Base-by-base conservation (phyloP, 2,888 invertebrate species). In the Pseudococcus jackbeardsleyi region DNA sequence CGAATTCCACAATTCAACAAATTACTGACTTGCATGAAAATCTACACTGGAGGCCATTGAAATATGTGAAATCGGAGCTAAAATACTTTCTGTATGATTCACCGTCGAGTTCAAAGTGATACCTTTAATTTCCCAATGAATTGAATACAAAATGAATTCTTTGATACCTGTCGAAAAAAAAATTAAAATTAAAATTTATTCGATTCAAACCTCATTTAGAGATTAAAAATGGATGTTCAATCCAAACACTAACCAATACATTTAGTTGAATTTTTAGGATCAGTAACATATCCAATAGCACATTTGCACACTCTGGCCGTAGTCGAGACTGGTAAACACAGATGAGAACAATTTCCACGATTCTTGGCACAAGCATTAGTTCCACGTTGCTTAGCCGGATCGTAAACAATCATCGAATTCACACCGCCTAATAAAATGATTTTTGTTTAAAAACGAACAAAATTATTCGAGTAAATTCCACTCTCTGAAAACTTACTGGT, bases 21-120 rank as follows among this genome's bases (percentile, higher is more conserved):
- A 33, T 33, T 33, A 72, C 87, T 89, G 86, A 91, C 93, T 92
- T 17, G 94, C 94, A 91, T 95, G 92, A 90, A 94, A 95, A 91
- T 96, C 97, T 84, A 97, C 94, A 59, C 95, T 94, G 68, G 95
- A 94, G 0, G 97, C 96, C 92, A 95, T 93, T 19, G 95, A 94
- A 88, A 96, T 94, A 89, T 94, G 93, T 15, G 95, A 95, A 89
- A 96, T 94, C 0, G 95, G 95, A 17, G 94, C 94, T 22, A 96
- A 91, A 0, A 94, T 93, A 89, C 93, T 92, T 19, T 92, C 48
- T 91, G 87, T 3, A 79, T 90, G 72, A 82, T 91, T 90, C 86
- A 91, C 91, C 89, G 91, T 90, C 89, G 92, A 92, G 90, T 91
- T 90, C 89, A 94, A 91, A 19, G 93, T 91, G 88, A 94, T 92